Evolutionary conservation across 2,888 invertebrate species (phyloP), one percentile per base, ranked within the genome.

Genomic region (Ornithoptera alexandrae): DNA sequence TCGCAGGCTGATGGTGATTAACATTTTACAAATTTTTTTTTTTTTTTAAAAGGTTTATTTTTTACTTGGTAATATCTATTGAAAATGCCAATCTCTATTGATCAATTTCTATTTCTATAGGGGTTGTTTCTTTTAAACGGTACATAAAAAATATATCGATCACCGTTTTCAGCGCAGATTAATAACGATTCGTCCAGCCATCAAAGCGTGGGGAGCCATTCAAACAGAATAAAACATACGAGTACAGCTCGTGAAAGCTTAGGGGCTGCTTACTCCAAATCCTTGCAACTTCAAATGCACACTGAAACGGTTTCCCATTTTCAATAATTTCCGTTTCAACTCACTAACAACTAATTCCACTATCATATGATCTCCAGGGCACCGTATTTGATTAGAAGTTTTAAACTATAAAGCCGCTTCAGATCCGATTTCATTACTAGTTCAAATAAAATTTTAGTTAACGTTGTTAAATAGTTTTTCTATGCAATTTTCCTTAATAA

Each of bases 291-390:
- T 17, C 59, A 39, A 63, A 30, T 56, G 61, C 30, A 42, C 56
- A 4, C 24, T 24, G 42, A 56, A 39, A 65, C 65, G 65, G 30
- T 65, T 61, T 60, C 65, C 61, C n/a, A 56, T 61, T 69, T 61
- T 61, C 60, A 53, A 65, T 61, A 15, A 53, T 53, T 65, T 61
- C 69, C 57, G 56, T 42, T 18, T n/a, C 56, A 46, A 69, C 24
- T 42, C 56, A 39, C 68, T 56, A 69, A 65, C 65, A 46, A 17
- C 63, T 64, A 53, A 59, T 59, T 50, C 36, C 22, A 15, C 46
- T 39, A 68, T 56, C 61, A 60, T 20, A 60, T 20, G 42, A 22
- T 53, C 58, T 53, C 63, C 1, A 1, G 24, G 50, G 56, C 39
- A 42, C 42, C 24, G 39, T 24, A 60, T 60, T 24, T 5, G 18